Conservation (phyloP, 2,113 vertebrate genomes). For the Sceloporus tristichus region DNA sequence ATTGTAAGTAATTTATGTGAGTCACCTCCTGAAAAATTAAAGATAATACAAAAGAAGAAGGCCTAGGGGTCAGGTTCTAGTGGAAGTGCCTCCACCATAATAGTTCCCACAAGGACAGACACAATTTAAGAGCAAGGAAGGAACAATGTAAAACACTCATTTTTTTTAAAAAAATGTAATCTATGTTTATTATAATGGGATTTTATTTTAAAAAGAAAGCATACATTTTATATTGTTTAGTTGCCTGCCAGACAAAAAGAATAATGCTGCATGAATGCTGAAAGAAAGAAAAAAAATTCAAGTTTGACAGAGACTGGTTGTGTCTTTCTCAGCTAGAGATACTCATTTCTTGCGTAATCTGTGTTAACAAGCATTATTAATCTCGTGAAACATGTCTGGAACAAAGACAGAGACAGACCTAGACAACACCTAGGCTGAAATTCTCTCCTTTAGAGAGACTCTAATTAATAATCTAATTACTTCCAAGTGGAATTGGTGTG, state of each 20-base stretch:
- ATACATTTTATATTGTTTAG: neutral
- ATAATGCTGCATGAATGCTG: neutral
- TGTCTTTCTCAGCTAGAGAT: neutral
- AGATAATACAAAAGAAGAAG: no score
- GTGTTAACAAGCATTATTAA: conserved; percentile 54
- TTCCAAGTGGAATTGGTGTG: conserved; percentile 77
- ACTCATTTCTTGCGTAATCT: conserved; percentile 52
- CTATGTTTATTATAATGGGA: neutral
- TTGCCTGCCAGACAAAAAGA: neutral
- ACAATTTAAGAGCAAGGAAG: no score
- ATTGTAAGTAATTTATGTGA: no score
- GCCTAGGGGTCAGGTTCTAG: no score
- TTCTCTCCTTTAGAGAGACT: conserved; percentile 65
- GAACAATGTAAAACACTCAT: no score
- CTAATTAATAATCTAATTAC: conserved; percentile 88
- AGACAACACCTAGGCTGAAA: conserved; percentile 62
- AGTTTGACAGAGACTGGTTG: neutral
- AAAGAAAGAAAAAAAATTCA: neutral
- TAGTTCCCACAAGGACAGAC: no score
- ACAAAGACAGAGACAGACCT: conserved; percentile 47
- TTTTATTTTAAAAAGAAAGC: neutral
- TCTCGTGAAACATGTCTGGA: conserved; percentile 32
- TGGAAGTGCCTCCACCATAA: no score
- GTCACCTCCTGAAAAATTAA: no score
- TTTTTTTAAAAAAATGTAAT: neutral